Base-by-base conservation (phyloP, 2,888 invertebrate species). In the Ceriagrion tenellum region DNA sequence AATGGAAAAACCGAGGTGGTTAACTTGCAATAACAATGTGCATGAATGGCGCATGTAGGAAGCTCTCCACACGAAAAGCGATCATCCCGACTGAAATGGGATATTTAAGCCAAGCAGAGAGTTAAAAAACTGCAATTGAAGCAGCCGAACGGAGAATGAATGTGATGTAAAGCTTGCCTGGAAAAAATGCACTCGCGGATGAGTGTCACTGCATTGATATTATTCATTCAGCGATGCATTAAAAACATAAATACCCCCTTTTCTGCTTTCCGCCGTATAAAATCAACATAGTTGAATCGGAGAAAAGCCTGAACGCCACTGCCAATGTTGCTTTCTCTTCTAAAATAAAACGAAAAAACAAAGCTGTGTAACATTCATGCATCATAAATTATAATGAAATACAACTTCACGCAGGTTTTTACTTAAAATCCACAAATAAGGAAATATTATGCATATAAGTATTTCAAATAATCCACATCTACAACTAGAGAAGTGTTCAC, bases 21-120 rank as follows among this genome's bases (percentile, higher is more conserved):
- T 81, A 81, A 81, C 81, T 35, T 81, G 81, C 81, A 35, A 81
- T 35, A 35, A 81, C 81, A 81, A 81, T 81, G 81, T 35, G 81
- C 30, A 81, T 81, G 81, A 26, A 81, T 35, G 35, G 35, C 81
- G 69, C 69, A 81, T 35, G 30, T 35, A 35, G 81, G 81, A 81
- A 81, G 12, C 30, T n/a, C 35, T 18, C 35, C 30, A 35, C 35
- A 81, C 35, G 81, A 13, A 81, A 35, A 81, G 35, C 81, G 81
- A 81, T 81, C 30, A 81, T 81, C 81, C 35, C 30, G 16, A 13
- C 12, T 35, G 35, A 35, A 81, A 81, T 81, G 81, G 16, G 18
- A 81, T 81, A 81, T 81, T 69, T 81, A 81, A 81, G 81, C 16
- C 35, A 35, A 69, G n/a, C 13, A 35, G 8, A 35, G 35, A 35